Evolutionary conservation across 1,140 invertebrate genomes (phyloP), one percentile per base, ranked within the genome.

Genomic region (Catajapyx aquilonaris): DNA sequence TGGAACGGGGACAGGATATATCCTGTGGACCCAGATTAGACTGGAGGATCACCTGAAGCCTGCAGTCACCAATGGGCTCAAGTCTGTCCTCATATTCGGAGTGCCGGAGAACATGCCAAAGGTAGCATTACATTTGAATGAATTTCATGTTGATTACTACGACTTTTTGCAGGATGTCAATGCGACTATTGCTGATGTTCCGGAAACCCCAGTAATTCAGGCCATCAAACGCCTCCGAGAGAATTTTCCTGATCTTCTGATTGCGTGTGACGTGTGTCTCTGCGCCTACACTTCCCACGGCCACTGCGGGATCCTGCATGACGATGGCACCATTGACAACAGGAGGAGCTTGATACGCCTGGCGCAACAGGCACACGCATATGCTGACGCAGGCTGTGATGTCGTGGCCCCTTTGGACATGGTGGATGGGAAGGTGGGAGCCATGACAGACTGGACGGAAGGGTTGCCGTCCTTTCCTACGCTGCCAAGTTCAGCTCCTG

Each of bases 391-490:
- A 51, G 87, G 87, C 39, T 85, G 84, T 37, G 77, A 94, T 44
- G 73, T 96, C 32, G 70, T 95, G 7, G 88, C 88, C 7, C 90
- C 91, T 9, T 93, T 87, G 0, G 88, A 94, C 52, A 94, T 95
- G 87, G 94, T 94, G 87, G 93, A 98, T 61, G 86, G 88, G 19
- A 67, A 88, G 42, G 55, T 98, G 44, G 71, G 69, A 38, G 77
- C 80, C 0, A 97, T 98, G 64, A 64, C 43, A 64, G 67, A 20
- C 53, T 83, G 17, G 62, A 66, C 4, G 81, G 79, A 51, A 69
- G 66, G 55, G 81, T 90, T 4, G 68, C 79, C 10, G 69, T 97
- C 3, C 60, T 97, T 42, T 90, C 85, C 1, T 97, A 97, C 57
- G 76, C 87, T 20, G 85, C 81, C 1, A 97, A 97, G 64, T 96